Base-by-base conservation (phyloP, 1,140 invertebrate genomes). In the Parapsyche elsis region DNA sequence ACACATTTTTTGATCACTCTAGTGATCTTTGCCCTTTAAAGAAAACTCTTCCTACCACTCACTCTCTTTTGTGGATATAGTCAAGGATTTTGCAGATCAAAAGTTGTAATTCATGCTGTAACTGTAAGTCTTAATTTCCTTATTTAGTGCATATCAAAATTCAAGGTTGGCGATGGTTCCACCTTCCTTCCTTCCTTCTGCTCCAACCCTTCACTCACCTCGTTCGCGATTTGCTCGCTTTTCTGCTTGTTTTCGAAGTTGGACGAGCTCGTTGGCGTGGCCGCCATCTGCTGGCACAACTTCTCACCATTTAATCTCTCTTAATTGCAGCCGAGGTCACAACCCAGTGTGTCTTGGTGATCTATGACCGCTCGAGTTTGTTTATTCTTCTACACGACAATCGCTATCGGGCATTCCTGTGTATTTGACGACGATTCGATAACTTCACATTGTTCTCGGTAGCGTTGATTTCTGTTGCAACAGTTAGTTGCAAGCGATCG, bases 301-400 rank as follows among this genome's bases (percentile, higher is more conserved):
- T 53, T 53, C 49, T 2, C 12, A 14, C 57, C 57, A 61, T 19
- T 21, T 61, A 61, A 61, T 61, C 57, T 61, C n/a, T 9, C 21
- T 9, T 61, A 61, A 61, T 61, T 61, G 64, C 24, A 26, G 23
- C 23, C 64, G 64, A 67, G 64, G 64, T 67, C 64, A 67, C 19
- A 12, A 38, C 16, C 49, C 23, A 23, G 59, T 67, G 24, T 24
- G 21, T 67, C 64, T 67, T 23, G 9, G 23, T 16, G 64, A 67
- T 67, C 64, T 67, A 67, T 67, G 64, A 67, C 64, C 64, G 64
- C 24, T 12, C 12, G 16, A 53, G 12, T 53, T 16, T 61, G 57
- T 61, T 61, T 61, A 61, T 61, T 61, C 21, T 61, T 61, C 57
- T 61, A n/a, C n/a, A n/a, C n/a, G n/a, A n/a, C n/a, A n/a, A n/a